Evolutionary conservation across 2,113 vertebrate species (phyloP).

Genomic region (Scatophagus argus): DNA sequence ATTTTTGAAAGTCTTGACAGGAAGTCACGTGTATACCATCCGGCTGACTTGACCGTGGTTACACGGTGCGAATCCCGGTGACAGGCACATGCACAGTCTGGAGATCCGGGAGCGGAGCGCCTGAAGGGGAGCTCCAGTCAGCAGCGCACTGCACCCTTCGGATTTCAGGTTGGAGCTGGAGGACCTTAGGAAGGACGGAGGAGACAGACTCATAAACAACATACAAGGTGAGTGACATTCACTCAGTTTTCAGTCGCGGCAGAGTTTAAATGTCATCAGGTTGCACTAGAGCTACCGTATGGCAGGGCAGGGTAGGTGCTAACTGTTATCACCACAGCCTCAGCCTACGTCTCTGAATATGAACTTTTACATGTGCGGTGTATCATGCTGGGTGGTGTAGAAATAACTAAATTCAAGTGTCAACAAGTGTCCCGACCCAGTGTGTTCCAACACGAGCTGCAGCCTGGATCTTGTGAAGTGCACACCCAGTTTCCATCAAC

Average conservation of each 20-base stretch:
- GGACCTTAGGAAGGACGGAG: conserved; percentile 4
- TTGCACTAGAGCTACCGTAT: conserved; percentile 17
- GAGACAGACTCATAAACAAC: background rate
- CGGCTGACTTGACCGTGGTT: background rate
- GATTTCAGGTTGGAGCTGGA: conserved; percentile 16
- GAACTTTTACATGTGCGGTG: background rate
- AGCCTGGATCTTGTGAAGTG: background rate
- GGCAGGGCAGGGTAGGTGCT: background rate
- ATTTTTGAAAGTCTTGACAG: conserved; percentile 50
- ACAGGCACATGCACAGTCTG: conserved; percentile 39
- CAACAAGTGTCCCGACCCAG: conserved; percentile 39
- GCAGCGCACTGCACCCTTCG: conserved; percentile 35
- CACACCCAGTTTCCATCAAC: background rate
- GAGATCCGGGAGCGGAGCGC: conserved; percentile 59
- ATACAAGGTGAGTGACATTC: conserved; percentile 18
- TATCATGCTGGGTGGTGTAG: background rate
- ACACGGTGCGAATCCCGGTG: conserved; percentile 23
- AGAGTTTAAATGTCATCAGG: background rate
- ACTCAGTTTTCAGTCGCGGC: background rate
- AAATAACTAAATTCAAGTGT: background rate
- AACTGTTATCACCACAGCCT: background rate
- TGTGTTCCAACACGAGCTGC: background rate
- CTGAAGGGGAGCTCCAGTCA: conserved; percentile 26
- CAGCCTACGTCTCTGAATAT: background rate
- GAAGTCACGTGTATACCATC: background rate